phyloP scores from a whole-genome alignment of 2,113 vertebrate genomes.

The Addax nasomaculatus region DNA sequence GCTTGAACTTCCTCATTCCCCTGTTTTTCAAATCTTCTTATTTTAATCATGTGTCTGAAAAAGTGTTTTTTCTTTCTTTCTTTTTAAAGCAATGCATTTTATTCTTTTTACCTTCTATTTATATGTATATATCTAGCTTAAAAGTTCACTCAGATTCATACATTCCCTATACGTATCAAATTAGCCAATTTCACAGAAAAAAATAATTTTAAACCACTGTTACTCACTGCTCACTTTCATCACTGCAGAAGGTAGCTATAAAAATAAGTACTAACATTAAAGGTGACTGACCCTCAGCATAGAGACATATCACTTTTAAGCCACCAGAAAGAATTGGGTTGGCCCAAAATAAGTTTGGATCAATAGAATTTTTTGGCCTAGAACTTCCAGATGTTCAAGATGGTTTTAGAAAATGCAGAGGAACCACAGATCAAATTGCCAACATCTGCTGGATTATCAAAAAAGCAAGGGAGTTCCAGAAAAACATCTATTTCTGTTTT shows the following conservation, averaged over 20 bases:
- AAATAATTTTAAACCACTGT: neutral
- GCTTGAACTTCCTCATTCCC: neutral
- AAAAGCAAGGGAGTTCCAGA: no score
- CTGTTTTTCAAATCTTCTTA: neutral
- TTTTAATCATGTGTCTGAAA: neutral
- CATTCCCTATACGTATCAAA: neutral
- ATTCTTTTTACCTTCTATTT: neutral
- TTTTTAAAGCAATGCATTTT: neutral
- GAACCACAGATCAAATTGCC: no score
- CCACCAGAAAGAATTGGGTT: neutral
- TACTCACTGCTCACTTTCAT: neutral
- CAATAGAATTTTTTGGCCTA: neutral
- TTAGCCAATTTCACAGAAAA: neutral
- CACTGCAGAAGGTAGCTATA: neutral
- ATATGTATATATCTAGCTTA: neutral
- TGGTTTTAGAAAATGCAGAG: no score
- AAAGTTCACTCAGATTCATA: neutral
- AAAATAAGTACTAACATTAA: neutral
- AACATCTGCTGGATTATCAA: no score
- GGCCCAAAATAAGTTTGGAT: neutral
- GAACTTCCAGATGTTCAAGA: no score
- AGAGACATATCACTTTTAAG: neutral
- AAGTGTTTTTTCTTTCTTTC: neutral
- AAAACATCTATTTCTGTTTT: no score
- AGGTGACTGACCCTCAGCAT: neutral